Evolutionary conservation across 2,888 invertebrate genomes (phyloP).

Genomic region (Oxytorus armatus): DNA sequence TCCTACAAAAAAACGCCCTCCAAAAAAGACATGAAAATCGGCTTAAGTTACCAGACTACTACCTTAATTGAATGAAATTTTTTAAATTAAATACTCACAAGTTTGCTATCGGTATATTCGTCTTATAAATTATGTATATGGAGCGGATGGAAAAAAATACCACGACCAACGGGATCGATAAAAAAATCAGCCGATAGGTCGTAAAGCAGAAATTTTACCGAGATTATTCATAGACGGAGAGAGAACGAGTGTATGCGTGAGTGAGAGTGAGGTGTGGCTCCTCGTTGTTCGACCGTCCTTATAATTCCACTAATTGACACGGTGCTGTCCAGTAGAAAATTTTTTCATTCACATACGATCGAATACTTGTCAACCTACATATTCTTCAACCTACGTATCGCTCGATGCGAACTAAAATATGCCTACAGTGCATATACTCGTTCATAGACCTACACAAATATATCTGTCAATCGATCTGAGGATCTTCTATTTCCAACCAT

Average conservation of each 20-base stretch:
- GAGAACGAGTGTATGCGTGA: too few species aligned
- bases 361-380: constrained; percentile 41
- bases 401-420: constrained; percentile 8
- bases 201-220: constrained; percentile 52
- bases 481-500: too few species aligned
- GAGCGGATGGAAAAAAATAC: neutral
- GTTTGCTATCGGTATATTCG: neutral
- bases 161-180: neutral
- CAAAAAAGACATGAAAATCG: too few species aligned
- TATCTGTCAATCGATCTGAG: constrained; percentile 5
- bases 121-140: neutral
- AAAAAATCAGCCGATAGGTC: constrained; percentile 36
- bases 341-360: constrained; percentile 60
- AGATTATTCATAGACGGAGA: constrained; percentile 59
- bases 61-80: too few species aligned
- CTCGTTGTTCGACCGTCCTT: constrained; percentile 32
- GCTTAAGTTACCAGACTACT: too few species aligned
- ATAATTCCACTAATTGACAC: constrained; percentile 58
- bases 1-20: too few species aligned
- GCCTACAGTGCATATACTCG: neutral
- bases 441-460: neutral
- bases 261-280: constrained; percentile 54
- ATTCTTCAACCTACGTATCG: neutral
- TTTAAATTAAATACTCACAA: too few species aligned
- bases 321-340: constrained; percentile 57